phyloP scores from a whole-genome alignment of 2,888 invertebrate genomes.

The Colletes collaris region DNA sequence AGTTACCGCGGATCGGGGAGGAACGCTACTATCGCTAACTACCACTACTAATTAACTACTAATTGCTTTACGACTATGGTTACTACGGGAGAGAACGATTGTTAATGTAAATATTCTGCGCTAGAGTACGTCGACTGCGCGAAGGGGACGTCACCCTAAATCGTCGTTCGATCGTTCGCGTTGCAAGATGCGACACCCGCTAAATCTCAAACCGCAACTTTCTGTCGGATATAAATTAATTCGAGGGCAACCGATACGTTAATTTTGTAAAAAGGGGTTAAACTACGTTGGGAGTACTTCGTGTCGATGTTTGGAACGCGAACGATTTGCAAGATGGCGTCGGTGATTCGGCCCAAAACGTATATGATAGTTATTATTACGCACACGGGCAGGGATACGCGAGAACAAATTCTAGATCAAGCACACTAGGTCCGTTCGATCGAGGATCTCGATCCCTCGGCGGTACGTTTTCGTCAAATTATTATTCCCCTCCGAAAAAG shows the following conservation, averaged over 20 bases:
- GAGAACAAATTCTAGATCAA: slow-evolving; percentile 4
- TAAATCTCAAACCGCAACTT: too few relatives aligned
- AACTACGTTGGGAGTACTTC: too few relatives aligned
- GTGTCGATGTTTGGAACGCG: too few relatives aligned
- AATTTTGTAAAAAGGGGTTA: too few relatives aligned
- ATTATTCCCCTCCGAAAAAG: too few relatives aligned
- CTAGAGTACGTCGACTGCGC: slow-evolving; percentile 18
- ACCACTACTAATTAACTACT: slow-evolving; percentile 51
- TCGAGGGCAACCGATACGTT: too few relatives aligned
- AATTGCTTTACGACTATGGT: slow-evolving; percentile 41
- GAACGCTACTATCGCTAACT: slow-evolving; percentile 48
- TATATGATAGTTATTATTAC: slow-evolving; percentile 39
- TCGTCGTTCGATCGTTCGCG: too few relatives aligned
- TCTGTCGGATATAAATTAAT: too few relatives aligned
- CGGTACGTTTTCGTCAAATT: neutral
- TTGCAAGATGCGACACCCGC: too few relatives aligned
- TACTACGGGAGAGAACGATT: slow-evolving; percentile 46
- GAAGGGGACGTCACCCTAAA: too few relatives aligned
- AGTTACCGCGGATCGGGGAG: slow-evolving; percentile 5
- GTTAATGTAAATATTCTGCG: slow-evolving; percentile 48
- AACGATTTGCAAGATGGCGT: neutral
- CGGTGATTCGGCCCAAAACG: slow-evolving; percentile 16
- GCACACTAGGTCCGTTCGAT: slow-evolving; percentile 11
- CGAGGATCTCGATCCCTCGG: slow-evolving; percentile 21
- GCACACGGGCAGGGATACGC: slow-evolving; percentile 44